Conservation (phyloP, 2,113 vertebrate species). For the Coptodon rendalli region DNA sequence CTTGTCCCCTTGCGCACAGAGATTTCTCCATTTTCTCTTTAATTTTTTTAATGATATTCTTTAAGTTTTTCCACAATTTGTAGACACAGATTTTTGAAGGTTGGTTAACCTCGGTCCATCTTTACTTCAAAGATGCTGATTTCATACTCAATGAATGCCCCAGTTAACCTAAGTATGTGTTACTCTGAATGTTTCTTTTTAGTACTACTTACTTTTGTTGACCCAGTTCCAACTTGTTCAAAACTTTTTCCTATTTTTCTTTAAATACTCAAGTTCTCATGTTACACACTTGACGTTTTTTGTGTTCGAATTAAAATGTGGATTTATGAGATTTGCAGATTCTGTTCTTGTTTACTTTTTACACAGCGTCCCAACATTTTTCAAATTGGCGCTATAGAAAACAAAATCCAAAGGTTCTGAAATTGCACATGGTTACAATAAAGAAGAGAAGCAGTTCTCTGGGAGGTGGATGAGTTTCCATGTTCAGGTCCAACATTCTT, state of each 20-base stretch:
- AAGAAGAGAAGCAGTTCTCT: not conserved
- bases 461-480: not conserved
- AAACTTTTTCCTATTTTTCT: not conserved
- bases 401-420: not conserved
- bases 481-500: not conserved
- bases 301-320: not conserved
- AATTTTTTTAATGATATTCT: not conserved
- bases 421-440: not conserved
- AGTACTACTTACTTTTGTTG: not conserved
- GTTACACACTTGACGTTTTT: not conserved
- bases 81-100: not conserved
- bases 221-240: not conserved
- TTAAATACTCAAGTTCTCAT: not conserved
- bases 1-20: not conserved
- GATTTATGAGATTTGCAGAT: not conserved
- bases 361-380: not conserved
- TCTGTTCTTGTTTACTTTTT: not conserved
- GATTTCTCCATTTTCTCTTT: not conserved
- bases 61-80: not conserved
- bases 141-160: not conserved
- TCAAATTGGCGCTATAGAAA: not conserved
- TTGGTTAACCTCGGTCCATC: not conserved
- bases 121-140: not conserved
- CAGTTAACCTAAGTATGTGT: not conserved
- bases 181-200: not conserved